Conservation (phyloP, 23 tunicate genomes). For the Ascidia mentula region DNA sequence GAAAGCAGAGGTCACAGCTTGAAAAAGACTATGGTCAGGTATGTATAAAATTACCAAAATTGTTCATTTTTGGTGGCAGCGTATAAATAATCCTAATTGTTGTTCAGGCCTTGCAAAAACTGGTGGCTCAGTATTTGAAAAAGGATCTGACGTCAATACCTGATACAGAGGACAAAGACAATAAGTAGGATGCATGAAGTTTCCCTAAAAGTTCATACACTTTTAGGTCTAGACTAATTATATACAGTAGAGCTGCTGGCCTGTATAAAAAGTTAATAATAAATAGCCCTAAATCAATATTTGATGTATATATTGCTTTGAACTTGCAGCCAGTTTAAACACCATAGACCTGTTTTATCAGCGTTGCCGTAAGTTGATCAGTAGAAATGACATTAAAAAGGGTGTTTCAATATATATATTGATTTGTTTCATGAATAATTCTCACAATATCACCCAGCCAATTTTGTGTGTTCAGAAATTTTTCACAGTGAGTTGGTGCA, state of each 20-base stretch:
- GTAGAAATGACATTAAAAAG: too few species aligned
- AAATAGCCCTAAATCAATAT: background rate
- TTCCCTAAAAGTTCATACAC: background rate
- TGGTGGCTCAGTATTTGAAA: slow-evolving; percentile 58
- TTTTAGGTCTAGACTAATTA: background rate
- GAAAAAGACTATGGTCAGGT: slow-evolving; percentile 88
- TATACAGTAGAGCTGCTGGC: background rate
- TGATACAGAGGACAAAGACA: slow-evolving; percentile 36
- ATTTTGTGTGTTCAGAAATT: too few species aligned
- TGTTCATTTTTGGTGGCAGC: background rate
- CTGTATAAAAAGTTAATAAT: background rate
- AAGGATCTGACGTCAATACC: slow-evolving; percentile 29
- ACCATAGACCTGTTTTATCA: slow-evolving; percentile 14
- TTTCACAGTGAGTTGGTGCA: too few species aligned
- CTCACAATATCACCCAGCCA: too few species aligned
- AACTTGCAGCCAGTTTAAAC: background rate
- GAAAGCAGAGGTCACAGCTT: slow-evolving; percentile 73
- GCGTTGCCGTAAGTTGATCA: slow-evolving; percentile 11
- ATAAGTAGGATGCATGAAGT: slow-evolving; percentile 26
- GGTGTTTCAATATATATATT: too few species aligned
- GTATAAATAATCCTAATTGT: background rate
- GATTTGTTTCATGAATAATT: too few species aligned
- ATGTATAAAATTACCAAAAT: too few species aligned
- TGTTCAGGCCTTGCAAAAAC: slow-evolving; percentile 74
- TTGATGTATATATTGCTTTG: background rate